These are phyloP conservation scores for Thalpophila matura DNA, from an alignment of 2,888 invertebrate species.

Conservation along the genomic window DNA sequence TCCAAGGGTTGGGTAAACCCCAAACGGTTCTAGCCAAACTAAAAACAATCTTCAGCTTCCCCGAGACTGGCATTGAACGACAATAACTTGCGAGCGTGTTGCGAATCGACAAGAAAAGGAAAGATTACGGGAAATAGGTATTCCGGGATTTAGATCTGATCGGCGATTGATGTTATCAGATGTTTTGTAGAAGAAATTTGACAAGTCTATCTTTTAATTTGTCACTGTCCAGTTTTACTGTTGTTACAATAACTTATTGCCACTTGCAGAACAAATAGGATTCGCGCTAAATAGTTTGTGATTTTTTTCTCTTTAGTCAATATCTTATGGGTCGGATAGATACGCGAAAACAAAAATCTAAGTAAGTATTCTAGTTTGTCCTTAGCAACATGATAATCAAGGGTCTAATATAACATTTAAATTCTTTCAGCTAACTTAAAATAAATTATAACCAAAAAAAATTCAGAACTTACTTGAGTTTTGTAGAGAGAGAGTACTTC, in stretches of 20 bases:
- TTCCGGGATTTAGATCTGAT: conserved; percentile 39
- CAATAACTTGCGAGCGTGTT: conserved; percentile 62
- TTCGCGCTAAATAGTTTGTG: neutral
- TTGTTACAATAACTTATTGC: neutral
- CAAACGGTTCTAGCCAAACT: conserved; percentile 67
- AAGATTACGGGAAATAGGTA: conserved; percentile 53
- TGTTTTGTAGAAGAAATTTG: neutral
- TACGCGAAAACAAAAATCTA: too few relatives aligned
- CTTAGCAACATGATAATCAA: too few relatives aligned
- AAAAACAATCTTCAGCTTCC: conserved; percentile 68
- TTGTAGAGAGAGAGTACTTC: conserved; percentile 53
- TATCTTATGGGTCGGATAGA: too few relatives aligned
- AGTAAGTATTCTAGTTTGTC: too few relatives aligned
- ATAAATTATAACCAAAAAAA: neutral
- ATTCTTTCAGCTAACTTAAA: too few relatives aligned
- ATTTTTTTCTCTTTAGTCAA: too few relatives aligned
- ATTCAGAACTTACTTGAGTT: conserved; percentile 73
- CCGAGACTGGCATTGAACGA: conserved; percentile 60
- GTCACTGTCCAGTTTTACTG: too few relatives aligned
- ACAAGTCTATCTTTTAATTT: too few relatives aligned
- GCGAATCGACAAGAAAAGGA: conserved; percentile 65
- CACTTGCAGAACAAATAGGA: neutral
- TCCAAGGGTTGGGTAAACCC: conserved; percentile 67
- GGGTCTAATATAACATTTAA: too few relatives aligned
- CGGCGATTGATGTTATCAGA: conserved; percentile 17